Evolutionary conservation across 2,113 vertebrate genomes (phyloP), one percentile per base, ranked within the genome.

Genomic region (Elgaria multicarinata): DNA sequence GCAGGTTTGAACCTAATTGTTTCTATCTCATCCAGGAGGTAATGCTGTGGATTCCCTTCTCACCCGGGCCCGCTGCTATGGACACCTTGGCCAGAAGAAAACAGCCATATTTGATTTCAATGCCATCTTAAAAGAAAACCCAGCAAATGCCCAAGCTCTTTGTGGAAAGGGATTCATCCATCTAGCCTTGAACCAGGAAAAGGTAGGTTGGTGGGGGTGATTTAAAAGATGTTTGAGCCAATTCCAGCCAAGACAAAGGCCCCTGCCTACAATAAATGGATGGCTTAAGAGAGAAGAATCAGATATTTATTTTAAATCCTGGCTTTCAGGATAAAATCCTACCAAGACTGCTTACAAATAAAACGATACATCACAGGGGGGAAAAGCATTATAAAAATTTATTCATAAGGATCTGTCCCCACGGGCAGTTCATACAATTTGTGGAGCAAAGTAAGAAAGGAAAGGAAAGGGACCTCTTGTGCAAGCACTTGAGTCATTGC

Each of bases 51-150:
- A 99, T n/a, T 98, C 98, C 3, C 95, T 99, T 88, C 96, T 99
- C 82, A 92, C 96, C 93, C 97, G 99, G 83, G 99, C 98, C 0
- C 97, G 92, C 46, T 99, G 99, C 80, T 99, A 99, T 0, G 98
- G 96, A 53, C 87, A 94, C 87, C 97, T 99, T 36, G 98, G 98
- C 46, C 99, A 98, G 95, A 97, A 96, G 94, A 99, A 98, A 97
- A 99, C 98, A 0, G 98, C 99, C 1, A 97, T 99, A 94, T 99
- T 98, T 93, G 99, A 99, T 90, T 98, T 98, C 92, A 98, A 97
- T 78, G 93, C 97, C 3, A 93, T 98, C 87, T 96, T 99, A 6
- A 98, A 97, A 93, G 96, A 97, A 13, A 93, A 98, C 20, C 98
- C 98, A 0, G 88, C 93, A 62, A 97, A 98, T 0, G 96, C 97